Conservation (phyloP, 2,888 invertebrate species). For the Folsomia manolachei region DNA sequence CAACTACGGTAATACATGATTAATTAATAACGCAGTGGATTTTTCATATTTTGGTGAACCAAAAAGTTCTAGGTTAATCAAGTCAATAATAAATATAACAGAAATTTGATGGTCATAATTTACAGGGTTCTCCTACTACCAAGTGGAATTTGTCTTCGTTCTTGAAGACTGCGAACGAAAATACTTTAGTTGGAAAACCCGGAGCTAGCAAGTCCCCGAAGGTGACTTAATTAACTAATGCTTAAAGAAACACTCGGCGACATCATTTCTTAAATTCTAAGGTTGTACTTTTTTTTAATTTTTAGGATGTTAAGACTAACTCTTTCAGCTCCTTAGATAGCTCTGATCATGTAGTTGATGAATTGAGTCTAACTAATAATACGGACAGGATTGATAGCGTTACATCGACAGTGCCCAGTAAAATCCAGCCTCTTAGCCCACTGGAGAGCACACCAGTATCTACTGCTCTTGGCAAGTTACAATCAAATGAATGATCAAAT, state of each 20-base stretch:
- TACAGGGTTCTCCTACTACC: constrained; percentile 41
- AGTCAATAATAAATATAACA: neutral
- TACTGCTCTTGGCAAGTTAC: neutral
- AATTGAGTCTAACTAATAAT: neutral
- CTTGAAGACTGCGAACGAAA: constrained; percentile 24
- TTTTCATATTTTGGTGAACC: neutral
- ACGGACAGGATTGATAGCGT: neutral
- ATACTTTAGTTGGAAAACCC: constrained; percentile 11
- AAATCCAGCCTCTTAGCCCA: neutral
- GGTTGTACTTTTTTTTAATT: neutral
- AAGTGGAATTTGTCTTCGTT: constrained; percentile 45
- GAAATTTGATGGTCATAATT: neutral
- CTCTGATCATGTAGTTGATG: neutral
- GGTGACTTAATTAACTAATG: constrained; percentile 24
- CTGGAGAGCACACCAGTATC: neutral
- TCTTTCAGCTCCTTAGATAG: constrained; percentile 44
- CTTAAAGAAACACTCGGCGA: too few species aligned
- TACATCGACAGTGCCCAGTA: neutral
- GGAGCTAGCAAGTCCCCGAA: constrained; percentile 44
- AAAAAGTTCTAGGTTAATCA: too few species aligned
- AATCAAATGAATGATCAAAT: neutral
- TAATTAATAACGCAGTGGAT: neutral
- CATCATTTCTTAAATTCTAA: too few species aligned
- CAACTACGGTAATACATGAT: constrained; percentile 36
- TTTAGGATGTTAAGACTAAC: constrained; percentile 42